Evolutionary conservation across 2,797 vertebrate species (phyloP).

Genomic region (Molossus alvarezi): DNA sequence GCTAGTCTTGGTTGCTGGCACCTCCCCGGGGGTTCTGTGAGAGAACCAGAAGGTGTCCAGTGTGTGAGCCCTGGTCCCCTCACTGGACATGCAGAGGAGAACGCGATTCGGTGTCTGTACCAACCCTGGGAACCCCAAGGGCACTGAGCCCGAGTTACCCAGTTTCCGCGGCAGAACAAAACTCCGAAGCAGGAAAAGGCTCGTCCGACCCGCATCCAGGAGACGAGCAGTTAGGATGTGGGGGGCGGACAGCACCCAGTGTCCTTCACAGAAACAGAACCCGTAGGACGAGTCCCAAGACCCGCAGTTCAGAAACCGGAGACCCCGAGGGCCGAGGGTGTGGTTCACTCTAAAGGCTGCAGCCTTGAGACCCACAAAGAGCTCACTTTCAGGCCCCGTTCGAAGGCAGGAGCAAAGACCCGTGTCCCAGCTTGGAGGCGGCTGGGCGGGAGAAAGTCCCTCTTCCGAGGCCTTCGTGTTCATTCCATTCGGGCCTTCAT

Average conservation of each 20-base stretch:
- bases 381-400: background rate
- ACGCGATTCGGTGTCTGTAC: background rate
- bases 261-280: background rate
- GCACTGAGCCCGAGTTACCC: background rate
- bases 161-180: background rate
- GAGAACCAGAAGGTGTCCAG: background rate
- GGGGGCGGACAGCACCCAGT: background rate
- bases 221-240: background rate
- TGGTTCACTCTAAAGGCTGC: too few relatives aligned
- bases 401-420: background rate
- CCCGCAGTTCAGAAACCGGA: background rate
- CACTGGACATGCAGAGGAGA: background rate
- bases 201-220: background rate
- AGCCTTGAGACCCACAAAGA: background rate
- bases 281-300: too few relatives aligned
- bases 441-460: background rate
- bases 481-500: too few relatives aligned
- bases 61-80: background rate
- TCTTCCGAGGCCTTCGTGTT: background rate
- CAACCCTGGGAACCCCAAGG: too few relatives aligned
- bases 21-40: background rate
- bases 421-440: background rate
- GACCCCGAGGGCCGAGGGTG: too few relatives aligned
- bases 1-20: accelerated
- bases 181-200: background rate